Evolutionary conservation across 2,113 vertebrate species (phyloP).

Genomic region (Gracilinanus agilis): DNA sequence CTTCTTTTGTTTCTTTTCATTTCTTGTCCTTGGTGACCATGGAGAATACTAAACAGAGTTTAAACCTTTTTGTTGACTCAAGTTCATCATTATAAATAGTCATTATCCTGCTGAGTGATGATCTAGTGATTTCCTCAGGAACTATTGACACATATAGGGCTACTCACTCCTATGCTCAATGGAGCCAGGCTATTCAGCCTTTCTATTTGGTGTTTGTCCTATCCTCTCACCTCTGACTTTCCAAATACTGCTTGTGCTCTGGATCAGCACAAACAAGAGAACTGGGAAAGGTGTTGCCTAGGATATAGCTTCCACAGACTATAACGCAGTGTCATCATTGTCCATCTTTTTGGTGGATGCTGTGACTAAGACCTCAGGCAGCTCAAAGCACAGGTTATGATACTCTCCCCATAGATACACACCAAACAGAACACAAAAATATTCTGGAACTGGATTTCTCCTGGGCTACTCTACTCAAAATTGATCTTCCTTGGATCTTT

Average conservation of each 20-base stretch:
- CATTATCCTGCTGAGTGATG: neutral
- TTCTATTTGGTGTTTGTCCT: neutral
- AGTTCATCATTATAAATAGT: neutral
- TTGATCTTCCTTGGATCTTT: neutral
- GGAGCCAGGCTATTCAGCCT: neutral
- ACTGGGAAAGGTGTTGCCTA: neutral
- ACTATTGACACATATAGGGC: neutral
- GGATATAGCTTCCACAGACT: neutral
- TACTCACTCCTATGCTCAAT: neutral
- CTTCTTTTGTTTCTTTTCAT: neutral
- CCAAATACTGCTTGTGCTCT: neutral
- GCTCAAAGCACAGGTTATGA: neutral
- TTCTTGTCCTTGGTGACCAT: neutral
- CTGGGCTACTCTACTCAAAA: neutral
- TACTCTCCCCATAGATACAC: neutral
- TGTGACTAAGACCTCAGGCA: neutral
- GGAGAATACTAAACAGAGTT: neutral
- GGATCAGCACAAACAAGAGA: neutral
- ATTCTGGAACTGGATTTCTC: too few species aligned
- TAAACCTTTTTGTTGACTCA: neutral
- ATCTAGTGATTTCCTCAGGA: neutral
- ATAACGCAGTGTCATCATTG: neutral
- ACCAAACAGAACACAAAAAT: neutral
- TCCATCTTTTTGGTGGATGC: neutral
- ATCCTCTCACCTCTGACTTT: neutral